Conservation (phyloP, 1,140 invertebrate genomes). For the Arion vulgaris region DNA sequence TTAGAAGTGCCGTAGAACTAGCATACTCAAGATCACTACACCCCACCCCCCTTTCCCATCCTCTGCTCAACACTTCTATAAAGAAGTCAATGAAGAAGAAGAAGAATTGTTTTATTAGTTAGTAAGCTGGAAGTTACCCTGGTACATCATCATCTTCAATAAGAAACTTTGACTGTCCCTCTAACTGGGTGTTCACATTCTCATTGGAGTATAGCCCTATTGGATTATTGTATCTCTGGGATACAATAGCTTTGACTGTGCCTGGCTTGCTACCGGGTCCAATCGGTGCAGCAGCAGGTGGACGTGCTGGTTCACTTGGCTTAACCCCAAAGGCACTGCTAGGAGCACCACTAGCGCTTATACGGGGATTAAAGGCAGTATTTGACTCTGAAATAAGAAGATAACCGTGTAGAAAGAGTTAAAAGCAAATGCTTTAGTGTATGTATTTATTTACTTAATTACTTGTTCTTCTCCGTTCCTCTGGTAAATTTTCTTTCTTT, state of each 20-base stretch:
- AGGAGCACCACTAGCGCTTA: neutral
- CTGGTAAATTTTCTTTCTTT: no score
- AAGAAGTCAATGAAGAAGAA: no score
- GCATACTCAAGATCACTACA: no score
- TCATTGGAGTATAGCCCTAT: conserved; percentile 95
- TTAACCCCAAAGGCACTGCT: conserved; percentile 27
- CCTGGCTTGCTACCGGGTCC: conserved; percentile 40
- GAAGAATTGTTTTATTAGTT: no score
- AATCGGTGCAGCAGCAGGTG: conserved; percentile 22
- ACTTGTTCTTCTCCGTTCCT: no score
- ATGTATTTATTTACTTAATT: no score
- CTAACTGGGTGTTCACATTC: conserved; percentile 92
- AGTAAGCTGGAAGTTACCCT: conserved; percentile 1
- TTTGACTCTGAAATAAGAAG: conserved; percentile 48
- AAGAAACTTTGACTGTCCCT: conserved; percentile 89
- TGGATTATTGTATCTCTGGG: conserved; percentile 97
- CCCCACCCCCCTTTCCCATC: no score
- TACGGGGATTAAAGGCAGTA: conserved; percentile 40
- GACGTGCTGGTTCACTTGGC: conserved; percentile 34
- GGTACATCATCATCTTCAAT: conserved; percentile 14
- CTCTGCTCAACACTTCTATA: no score
- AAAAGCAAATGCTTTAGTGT: no score
- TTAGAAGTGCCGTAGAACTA: no score
- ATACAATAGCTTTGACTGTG: conserved; percentile 80
- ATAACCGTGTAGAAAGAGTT: no score